phyloP scores from a whole-genome alignment of 2,113 vertebrate species.

The Ctenomys sociabilis region DNA sequence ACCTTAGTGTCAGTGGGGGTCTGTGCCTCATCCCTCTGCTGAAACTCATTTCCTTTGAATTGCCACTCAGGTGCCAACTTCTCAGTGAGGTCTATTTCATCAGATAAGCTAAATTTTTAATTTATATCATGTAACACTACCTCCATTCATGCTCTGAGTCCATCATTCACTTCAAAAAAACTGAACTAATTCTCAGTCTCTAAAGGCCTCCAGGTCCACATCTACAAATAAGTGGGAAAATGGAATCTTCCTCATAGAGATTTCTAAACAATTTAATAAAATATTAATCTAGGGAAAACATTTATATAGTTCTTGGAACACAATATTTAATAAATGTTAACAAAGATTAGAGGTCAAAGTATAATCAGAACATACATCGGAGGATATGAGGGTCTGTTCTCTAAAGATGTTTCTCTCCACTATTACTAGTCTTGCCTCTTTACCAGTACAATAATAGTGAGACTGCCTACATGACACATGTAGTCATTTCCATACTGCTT shows the following conservation, averaged over 20 bases:
- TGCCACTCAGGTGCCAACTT: neutral
- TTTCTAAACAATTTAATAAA: conserved; percentile 7
- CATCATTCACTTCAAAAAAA: neutral
- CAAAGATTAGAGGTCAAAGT: neutral
- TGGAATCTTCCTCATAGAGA: neutral
- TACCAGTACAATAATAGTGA: neutral
- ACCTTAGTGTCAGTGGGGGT: neutral
- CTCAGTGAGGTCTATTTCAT: neutral
- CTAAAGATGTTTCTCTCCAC: neutral
- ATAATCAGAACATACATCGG: neutral
- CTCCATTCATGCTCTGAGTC: neutral
- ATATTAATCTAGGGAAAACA: neutral
- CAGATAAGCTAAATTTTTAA: neutral
- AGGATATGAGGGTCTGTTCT: neutral
- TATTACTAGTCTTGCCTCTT: neutral
- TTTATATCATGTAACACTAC: neutral
- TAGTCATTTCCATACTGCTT: neutral
- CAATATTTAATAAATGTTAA: neutral
- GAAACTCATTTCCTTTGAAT: neutral
- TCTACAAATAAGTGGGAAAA: neutral
- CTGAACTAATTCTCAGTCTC: neutral
- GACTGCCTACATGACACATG: neutral
- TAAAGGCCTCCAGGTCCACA: neutral
- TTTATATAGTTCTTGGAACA: neutral
- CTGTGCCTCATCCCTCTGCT: neutral